Conservation (phyloP, 2,113 vertebrate species). For the Solea senegalensis region DNA sequence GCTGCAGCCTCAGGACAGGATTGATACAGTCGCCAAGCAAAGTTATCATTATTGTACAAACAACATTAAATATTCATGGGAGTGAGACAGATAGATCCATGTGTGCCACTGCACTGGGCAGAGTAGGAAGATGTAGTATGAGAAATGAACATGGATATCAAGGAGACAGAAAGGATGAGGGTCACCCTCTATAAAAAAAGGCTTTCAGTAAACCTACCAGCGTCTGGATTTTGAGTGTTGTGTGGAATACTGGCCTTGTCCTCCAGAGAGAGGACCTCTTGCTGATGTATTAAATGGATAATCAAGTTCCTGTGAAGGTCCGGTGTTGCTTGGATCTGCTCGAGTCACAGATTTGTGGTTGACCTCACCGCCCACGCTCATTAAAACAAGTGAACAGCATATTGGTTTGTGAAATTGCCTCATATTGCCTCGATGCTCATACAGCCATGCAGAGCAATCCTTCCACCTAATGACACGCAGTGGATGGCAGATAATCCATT, state of each 20-base stretch:
- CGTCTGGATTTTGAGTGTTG: conserved; percentile 3
- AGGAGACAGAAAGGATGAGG: conserved; percentile 11
- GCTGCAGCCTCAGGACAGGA: conserved; percentile 15
- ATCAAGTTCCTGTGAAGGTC: conserved; percentile 2
- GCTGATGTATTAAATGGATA: conserved; percentile 18
- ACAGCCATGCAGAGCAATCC: conserved; percentile 7
- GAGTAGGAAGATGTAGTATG: conserved; percentile 10
- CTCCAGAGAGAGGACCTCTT: not conserved
- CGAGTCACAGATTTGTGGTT: not conserved
- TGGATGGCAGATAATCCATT: conserved; percentile 11
- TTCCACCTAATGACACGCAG: conserved; percentile 11
- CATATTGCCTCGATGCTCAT: conserved; percentile 6
- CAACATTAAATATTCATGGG: conserved; percentile 60
- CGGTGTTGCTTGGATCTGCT: not conserved
- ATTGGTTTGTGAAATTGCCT: conserved; percentile 9
- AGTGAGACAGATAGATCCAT: conserved; percentile 11
- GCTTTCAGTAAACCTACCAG: conserved; percentile 22
- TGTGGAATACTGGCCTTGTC: conserved; percentile 18
- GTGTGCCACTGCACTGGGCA: conserved; percentile 11
- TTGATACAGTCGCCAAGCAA: conserved; percentile 32
- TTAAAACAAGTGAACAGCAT: conserved; percentile 1
- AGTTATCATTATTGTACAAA: conserved; percentile 47
- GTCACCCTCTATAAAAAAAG: not conserved
- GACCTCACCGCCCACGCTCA: conserved; percentile 1
- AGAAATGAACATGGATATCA: conserved; percentile 32